phyloP scores from a whole-genome alignment of 2,888 invertebrate genomes.

The Spodoptera picta region DNA sequence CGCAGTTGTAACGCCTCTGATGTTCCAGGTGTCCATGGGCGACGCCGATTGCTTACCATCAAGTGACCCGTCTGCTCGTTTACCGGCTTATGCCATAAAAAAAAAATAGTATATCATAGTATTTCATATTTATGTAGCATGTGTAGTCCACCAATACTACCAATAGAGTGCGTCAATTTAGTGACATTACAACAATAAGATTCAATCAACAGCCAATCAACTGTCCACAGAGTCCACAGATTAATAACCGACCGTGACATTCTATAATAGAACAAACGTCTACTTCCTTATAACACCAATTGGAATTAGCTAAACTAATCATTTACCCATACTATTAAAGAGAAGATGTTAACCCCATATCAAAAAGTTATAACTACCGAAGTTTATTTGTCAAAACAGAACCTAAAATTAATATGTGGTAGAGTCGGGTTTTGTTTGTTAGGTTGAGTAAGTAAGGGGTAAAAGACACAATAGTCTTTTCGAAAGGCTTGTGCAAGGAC shows the following conservation, averaged over 20 bases:
- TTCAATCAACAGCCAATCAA: background rate
- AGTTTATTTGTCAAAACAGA: background rate
- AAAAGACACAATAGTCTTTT: slow-evolving; percentile 18
- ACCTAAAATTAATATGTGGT: rapidly evolving
- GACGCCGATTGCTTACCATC: too few relatives aligned
- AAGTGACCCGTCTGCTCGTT: too few relatives aligned
- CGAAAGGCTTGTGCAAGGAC: slow-evolving; percentile 47
- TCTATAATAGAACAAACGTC: slow-evolving; percentile 24
- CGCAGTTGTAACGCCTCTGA: too few relatives aligned
- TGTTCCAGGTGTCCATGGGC: too few relatives aligned
- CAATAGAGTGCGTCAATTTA: background rate
- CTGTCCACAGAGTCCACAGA: background rate
- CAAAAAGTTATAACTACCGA: slow-evolving; percentile 1
- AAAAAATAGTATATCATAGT: too few relatives aligned
- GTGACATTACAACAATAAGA: background rate
- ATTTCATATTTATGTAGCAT: too few relatives aligned
- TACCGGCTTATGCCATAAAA: too few relatives aligned
- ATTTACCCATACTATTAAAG: slow-evolving; percentile 19
- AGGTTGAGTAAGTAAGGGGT: background rate
- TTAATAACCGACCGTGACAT: slow-evolving; percentile 9
- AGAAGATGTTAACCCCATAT: slow-evolving; percentile 3
- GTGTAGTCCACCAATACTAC: too few relatives aligned
- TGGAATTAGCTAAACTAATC: slow-evolving; percentile 32
- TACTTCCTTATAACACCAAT: slow-evolving; percentile 45
- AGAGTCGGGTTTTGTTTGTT: slow-evolving; percentile 8